A percentile compares a stretch with the other conserved stretches of the same genome.
Evolutionary conservation across 2,888 invertebrate genomes (phyloP).

Genomic region (Neoscelio sp.): DNA sequence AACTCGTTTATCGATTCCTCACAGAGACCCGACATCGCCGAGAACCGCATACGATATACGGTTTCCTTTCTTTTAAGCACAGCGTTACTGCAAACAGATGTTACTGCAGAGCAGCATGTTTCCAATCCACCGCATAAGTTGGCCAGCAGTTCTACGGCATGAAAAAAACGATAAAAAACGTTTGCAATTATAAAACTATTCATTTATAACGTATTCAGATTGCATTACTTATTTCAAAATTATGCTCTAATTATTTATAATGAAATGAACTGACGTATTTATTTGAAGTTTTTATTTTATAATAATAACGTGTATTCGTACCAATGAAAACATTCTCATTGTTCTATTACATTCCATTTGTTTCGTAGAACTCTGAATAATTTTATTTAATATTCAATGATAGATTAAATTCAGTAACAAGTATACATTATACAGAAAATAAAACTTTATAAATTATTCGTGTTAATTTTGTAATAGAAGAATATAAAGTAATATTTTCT

Average conservation of each 20-base stretch:
- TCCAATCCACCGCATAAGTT: slow-evolving; percentile 62
- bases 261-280: neutral
- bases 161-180: slow-evolving; percentile 49
- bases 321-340: no score
- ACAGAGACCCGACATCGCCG: slow-evolving; percentile 51
- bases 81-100: slow-evolving; percentile 58
- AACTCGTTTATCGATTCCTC: slow-evolving; percentile 58
- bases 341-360: no score
- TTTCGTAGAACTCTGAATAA: no score
- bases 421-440: no score
- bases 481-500: no score
- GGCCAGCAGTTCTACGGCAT: slow-evolving; percentile 46
- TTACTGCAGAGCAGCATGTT: slow-evolving; percentile 61
- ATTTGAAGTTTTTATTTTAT: no score
- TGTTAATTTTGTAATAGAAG: no score
- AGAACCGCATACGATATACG: slow-evolving; percentile 55
- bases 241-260: neutral
- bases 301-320: no score
- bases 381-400: no score
- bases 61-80: slow-evolving; percentile 58
- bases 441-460: no score
- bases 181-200: slow-evolving; percentile 15
- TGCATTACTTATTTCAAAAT: neutral
- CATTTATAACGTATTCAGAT: neutral
- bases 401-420: no score